phyloP scores from a whole-genome alignment of 1,140 invertebrate species.

The Bombus pascuorum region DNA sequence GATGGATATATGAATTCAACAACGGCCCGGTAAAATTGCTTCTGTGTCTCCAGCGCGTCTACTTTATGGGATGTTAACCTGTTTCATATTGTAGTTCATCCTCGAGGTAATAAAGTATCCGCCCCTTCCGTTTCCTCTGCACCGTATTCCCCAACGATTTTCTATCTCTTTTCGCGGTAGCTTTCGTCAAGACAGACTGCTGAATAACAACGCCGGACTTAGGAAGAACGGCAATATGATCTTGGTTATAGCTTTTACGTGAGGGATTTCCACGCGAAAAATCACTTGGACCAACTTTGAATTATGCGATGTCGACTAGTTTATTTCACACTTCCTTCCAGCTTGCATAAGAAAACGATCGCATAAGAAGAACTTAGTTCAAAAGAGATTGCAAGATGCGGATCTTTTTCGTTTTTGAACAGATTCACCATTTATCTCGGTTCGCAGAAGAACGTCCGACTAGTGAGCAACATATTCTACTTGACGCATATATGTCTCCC shows the following conservation, averaged over 20 bases:
- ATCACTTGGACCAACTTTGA: constrained; percentile 25
- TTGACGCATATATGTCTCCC: not conserved
- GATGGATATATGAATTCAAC: constrained; percentile 77
- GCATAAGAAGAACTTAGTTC: no score
- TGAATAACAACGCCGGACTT: constrained; percentile 33
- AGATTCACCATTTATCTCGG: not conserved
- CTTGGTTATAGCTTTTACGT: constrained; percentile 13
- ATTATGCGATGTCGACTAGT: constrained; percentile 7
- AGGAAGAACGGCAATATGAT: constrained; percentile 18
- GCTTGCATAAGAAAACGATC: no score
- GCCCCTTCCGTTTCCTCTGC: not conserved
- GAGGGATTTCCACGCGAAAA: not conserved
- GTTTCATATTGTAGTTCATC: constrained; percentile 76
- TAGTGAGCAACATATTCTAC: not conserved
- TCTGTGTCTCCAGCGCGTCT: constrained; percentile 72
- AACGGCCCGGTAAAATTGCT: constrained; percentile 76
- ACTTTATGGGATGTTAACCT: constrained; percentile 76
- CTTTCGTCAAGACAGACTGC: constrained; percentile 30
- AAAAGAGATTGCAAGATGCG: not conserved
- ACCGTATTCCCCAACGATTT: not conserved
- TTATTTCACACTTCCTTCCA: not conserved
- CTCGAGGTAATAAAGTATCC: constrained; percentile 71
- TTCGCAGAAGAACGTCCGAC: not conserved
- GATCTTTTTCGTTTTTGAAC: not conserved
- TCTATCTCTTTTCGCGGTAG: constrained; percentile 24